A percentile compares a stretch with the other conserved stretches of the same genome.
These are phyloP conservation scores for Coranthus polyacanthus DNA, from an alignment of 2,797 vertebrate species.

Conservation along the genomic window DNA sequence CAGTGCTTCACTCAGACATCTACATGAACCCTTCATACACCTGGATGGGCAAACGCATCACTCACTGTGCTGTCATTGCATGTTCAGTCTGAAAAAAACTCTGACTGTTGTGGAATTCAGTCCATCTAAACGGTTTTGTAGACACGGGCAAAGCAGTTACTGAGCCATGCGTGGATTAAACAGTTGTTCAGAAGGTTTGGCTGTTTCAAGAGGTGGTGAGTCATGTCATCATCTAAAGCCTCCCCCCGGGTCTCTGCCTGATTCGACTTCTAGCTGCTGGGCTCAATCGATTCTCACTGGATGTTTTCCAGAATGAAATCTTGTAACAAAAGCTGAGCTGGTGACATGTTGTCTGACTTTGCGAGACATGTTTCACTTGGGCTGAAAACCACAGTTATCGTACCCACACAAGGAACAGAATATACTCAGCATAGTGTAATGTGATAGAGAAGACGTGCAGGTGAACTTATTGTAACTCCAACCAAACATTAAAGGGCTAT, in stretches of 20 bases:
- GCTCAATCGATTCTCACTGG: background rate
- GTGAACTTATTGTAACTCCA: no score
- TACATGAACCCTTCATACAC: no score
- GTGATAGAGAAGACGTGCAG: no score
- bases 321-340: background rate
- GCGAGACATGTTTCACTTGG: background rate
- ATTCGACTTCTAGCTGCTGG: background rate
- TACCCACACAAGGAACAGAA: no score
- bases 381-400: no score
- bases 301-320: background rate
- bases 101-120: no score
- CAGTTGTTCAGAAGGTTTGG: background rate
- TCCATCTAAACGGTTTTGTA: background rate
- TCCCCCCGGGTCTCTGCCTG: background rate
- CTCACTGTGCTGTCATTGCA: background rate
- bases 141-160: background rate
- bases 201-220: background rate
- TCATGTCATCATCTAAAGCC: constrained; percentile 14
- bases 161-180: background rate
- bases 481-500: no score
- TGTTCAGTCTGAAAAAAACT: no score
- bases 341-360: background rate
- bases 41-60: background rate
- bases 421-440: no score
- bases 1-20: background rate